These are phyloP conservation scores for Ophraella communa DNA, from an alignment of 2,888 invertebrate species.

Conservation along the genomic window DNA sequence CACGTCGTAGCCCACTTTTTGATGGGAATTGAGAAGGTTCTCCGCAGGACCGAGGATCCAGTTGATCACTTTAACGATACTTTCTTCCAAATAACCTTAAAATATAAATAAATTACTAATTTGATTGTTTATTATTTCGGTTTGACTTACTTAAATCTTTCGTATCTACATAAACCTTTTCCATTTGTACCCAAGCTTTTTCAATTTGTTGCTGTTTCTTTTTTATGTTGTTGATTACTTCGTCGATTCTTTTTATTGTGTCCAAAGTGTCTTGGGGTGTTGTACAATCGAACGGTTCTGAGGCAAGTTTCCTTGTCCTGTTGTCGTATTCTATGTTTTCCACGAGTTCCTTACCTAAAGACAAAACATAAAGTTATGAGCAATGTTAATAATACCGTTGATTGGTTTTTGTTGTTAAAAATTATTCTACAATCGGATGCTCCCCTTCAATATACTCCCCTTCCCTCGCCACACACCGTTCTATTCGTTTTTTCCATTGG, in stretches of 20 bases:
- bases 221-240: slow-evolving; percentile 65
- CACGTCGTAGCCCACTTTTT: slow-evolving; percentile 76
- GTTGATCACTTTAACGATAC: slow-evolving; percentile 74
- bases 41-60: slow-evolving; percentile 83
- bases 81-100: slow-evolving; percentile 64
- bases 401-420: not conserved
- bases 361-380: not conserved
- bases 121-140: no score
- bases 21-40: slow-evolving; percentile 72
- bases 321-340: slow-evolving; percentile 59
- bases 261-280: slow-evolving; percentile 70
- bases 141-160: slow-evolving; percentile 64
- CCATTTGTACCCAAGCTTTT: slow-evolving; percentile 67
- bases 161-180: slow-evolving; percentile 66
- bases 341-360: slow-evolving; percentile 58
- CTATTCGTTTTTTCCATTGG: no score
- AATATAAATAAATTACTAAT: not conserved
- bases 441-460: no score
- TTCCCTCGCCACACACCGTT: no score
- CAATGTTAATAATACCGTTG: not conserved
- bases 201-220: slow-evolving; percentile 67
- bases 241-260: slow-evolving; percentile 66
- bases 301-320: slow-evolving; percentile 56
- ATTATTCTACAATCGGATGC: no score
- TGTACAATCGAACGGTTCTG: slow-evolving; percentile 55